These are phyloP conservation scores for Pseudococcus viburni DNA, from an alignment of 2,888 invertebrate genomes.

Conservation along the genomic window DNA sequence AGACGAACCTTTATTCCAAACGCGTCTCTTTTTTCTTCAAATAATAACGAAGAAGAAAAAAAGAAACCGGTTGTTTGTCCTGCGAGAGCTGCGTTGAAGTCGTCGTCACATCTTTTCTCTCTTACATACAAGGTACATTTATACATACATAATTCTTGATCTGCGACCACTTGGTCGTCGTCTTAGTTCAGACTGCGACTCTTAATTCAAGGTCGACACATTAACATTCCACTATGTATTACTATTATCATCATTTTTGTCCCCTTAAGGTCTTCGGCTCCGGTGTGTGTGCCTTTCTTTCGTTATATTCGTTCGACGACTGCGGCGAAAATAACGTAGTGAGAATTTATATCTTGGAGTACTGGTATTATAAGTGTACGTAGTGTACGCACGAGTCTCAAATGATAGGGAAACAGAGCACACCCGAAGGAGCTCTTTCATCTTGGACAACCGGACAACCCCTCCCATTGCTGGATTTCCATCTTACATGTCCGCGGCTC, in stretches of 20 bases:
- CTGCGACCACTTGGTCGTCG: not conserved
- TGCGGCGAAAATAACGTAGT: not conserved
- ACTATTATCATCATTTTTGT: conserved; percentile 58
- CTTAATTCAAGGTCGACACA: conserved; percentile 58
- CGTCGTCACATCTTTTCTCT: conserved; percentile 15
- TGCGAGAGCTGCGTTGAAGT: conserved; percentile 7
- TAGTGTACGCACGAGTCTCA: conserved; percentile 10
- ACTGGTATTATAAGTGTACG: not conserved
- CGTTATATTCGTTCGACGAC: not conserved
- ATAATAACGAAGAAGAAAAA: not conserved
- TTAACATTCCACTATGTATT: conserved; percentile 60
- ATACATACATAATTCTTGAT: conserved; percentile 27
- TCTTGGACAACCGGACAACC: not conserved
- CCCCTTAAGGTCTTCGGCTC: conserved; percentile 3
- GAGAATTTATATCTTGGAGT: not conserved
- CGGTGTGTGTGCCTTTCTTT: not conserved
- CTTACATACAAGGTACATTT: not conserved
- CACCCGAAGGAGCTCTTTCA: not conserved
- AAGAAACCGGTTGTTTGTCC: conserved; percentile 25
- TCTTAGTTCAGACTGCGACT: conserved; percentile 53
- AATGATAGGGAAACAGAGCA: not conserved
- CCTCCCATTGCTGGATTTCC: not conserved
- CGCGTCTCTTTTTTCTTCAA: conserved; percentile 4
- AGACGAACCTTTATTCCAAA: not conserved
- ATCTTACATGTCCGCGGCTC: not conserved